Base-by-base conservation (phyloP, 2,113 vertebrate genomes). In the Rutilus rutilus region DNA sequence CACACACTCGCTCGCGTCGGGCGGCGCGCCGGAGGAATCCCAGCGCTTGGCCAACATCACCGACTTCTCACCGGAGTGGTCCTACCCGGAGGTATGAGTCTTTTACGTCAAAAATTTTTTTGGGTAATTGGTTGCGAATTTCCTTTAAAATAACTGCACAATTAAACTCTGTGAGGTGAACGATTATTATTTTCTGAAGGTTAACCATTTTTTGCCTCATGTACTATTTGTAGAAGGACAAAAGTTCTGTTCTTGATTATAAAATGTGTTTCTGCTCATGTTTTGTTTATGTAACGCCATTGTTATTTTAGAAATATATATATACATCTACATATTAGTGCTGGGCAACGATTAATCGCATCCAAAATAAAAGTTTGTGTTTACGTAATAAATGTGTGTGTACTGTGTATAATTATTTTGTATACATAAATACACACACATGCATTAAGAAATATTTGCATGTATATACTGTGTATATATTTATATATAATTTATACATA, bases 21-120 rank as follows among this genome's bases (percentile, higher is more conserved):
- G 59, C 87, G 77, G 39, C 27, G 2, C 77, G 2, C 9, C 59
- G 5, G 64, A 71, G 84, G 60, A 78, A 71, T 57, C 75, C 90
- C 65, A 60, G 25, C 90, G 92, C 2, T 93, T 95, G 0, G 90
- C 93, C 36, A 87, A 92, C 86, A 97, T 98, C 93, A 98, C 96
- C 0, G 97, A 98, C 90, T 98, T 97, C 92, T 97, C 96, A 1
- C 97, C 97, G 0, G 97, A 97, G 89, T 98, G 97, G 97, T 97
- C 97, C 2, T 97, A 97, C 89, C 97, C 96, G 0, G 97, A 97
- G 96, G 97, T 97, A 30, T 11, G 11, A 4, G 9, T 25, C 33
- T 42, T 6, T 78, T 39, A 42, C 5, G 0, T 14, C 12, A 33
- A 33, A 33, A 33, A n/a, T n/a, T n/a, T n/a, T n/a, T n/a, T n/a